Percentiles rank a stretch among this genome's conserved stretches.
These are phyloP conservation scores for Tamandua tetradactyla DNA, from an alignment of 2,797 vertebrate genomes.

Conservation along the genomic window DNA sequence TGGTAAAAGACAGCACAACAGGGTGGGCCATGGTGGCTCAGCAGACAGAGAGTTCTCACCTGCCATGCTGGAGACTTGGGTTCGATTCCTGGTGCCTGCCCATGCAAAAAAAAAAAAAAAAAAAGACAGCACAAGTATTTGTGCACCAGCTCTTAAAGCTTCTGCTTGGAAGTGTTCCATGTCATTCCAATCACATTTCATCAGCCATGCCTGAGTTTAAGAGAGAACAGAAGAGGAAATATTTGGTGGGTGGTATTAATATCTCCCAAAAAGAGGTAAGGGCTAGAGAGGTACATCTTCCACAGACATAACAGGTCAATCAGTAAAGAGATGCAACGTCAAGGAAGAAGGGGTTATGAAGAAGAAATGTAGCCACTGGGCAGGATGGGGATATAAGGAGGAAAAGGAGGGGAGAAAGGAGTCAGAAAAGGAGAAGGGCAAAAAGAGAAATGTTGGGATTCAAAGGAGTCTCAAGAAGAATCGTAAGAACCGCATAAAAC, in stretches of 20 bases:
- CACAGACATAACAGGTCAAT: background rate
- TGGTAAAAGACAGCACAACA: background rate
- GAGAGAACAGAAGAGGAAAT: background rate
- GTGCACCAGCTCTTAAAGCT: background rate
- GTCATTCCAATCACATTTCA: background rate
- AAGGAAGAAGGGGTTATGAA: background rate
- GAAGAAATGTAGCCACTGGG: background rate
- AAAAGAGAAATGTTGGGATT: background rate
- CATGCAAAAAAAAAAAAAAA: too few species aligned
- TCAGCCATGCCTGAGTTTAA: background rate
- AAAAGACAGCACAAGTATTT: background rate
- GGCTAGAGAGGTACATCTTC: background rate
- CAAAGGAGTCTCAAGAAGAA: background rate
- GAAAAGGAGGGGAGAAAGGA: background rate
- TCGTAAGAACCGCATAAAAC: background rate
- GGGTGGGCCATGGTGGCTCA: too few species aligned
- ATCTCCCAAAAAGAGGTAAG: background rate
- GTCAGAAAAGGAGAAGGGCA: background rate
- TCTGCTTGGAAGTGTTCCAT: background rate
- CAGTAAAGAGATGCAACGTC: background rate
- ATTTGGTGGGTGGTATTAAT: background rate
- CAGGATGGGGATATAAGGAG: background rate
- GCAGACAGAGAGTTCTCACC: too few species aligned
- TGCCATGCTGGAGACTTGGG: too few species aligned
- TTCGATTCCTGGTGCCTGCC: too few species aligned